These are phyloP conservation scores for Scaptomyza graminum DNA, from an alignment of 1,140 invertebrate species.

Conservation along the genomic window DNA sequence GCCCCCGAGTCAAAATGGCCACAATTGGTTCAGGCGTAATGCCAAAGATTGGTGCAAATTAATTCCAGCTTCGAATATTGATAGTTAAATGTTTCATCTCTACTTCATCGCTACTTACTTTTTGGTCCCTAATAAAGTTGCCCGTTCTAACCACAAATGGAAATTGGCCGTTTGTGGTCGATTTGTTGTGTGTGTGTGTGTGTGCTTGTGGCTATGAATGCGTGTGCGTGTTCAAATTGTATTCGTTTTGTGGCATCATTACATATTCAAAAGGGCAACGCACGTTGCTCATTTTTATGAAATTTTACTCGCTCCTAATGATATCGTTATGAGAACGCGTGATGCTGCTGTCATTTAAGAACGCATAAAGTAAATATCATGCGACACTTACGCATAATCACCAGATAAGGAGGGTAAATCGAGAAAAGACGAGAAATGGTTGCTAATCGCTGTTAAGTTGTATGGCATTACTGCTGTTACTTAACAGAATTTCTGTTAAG, in stretches of 20 bases:
- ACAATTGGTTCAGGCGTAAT: slow-evolving; percentile 67
- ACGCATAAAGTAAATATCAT: slow-evolving; percentile 75
- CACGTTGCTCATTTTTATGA: slow-evolving; percentile 74
- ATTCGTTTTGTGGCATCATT: slow-evolving; percentile 69
- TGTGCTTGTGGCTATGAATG: slow-evolving; percentile 12
- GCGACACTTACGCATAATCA: slow-evolving; percentile 52
- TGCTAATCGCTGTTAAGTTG: slow-evolving; percentile 38
- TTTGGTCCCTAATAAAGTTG: slow-evolving; percentile 70
- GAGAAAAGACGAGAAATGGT: slow-evolving; percentile 1
- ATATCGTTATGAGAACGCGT: slow-evolving; percentile 64
- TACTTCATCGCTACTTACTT: slow-evolving; percentile 26
- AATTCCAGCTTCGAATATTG: slow-evolving; percentile 64
- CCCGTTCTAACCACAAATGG: slow-evolving; percentile 67
- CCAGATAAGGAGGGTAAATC: not conserved
- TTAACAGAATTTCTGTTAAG: not conserved
- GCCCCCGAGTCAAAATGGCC: slow-evolving; percentile 48
- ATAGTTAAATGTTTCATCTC: slow-evolving; percentile 70
- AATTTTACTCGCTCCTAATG: slow-evolving; percentile 77
- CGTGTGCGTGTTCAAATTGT: slow-evolving; percentile 62
- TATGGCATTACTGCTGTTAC: slow-evolving; percentile 18
- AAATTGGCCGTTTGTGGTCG: slow-evolving; percentile 71
- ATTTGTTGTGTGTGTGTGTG: slow-evolving; percentile 56
- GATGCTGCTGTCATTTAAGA: slow-evolving; percentile 66
- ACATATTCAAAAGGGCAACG: slow-evolving; percentile 77
- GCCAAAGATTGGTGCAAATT: slow-evolving; percentile 72